Evolutionary conservation across 2,113 vertebrate genomes (phyloP).

Genomic region (Notarius lentiginosus): DNA sequence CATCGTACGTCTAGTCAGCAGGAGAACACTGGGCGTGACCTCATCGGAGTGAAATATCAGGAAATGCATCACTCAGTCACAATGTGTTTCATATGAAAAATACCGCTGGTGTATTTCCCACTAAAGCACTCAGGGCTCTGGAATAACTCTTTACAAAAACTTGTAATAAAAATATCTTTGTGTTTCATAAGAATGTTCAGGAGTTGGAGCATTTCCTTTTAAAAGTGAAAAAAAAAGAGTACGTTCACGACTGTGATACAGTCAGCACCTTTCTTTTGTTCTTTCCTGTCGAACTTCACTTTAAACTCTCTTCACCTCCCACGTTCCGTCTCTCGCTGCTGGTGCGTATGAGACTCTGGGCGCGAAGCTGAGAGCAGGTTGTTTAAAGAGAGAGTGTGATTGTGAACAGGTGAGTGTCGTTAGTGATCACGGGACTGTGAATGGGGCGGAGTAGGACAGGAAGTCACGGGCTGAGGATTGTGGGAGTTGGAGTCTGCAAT

Average conservation of each 20-base stretch:
- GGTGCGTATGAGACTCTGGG: no score
- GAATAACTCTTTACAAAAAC: no score
- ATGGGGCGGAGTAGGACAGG: neutral
- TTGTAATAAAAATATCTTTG: neutral
- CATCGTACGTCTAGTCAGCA: no score
- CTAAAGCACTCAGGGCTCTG: no score
- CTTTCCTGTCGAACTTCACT: neutral
- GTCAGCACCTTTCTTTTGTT: neutral
- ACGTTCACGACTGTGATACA: no score
- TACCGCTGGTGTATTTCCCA: no score
- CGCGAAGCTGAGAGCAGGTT: neutral
- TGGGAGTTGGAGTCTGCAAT: neutral
- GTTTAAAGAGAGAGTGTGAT: neutral
- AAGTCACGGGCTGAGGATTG: neutral
- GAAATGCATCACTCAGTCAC: no score
- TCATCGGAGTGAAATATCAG: no score
- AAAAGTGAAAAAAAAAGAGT: neutral
- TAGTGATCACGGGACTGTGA: neutral
- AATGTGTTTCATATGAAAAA: no score
- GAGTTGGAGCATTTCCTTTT: no score
- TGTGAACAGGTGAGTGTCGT: neutral
- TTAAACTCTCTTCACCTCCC: neutral
- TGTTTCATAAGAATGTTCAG: neutral
- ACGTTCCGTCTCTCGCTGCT: no score
- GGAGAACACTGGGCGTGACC: no score